phyloP scores from a whole-genome alignment of 2,888 invertebrate genomes.

The Polyploca ridens region DNA sequence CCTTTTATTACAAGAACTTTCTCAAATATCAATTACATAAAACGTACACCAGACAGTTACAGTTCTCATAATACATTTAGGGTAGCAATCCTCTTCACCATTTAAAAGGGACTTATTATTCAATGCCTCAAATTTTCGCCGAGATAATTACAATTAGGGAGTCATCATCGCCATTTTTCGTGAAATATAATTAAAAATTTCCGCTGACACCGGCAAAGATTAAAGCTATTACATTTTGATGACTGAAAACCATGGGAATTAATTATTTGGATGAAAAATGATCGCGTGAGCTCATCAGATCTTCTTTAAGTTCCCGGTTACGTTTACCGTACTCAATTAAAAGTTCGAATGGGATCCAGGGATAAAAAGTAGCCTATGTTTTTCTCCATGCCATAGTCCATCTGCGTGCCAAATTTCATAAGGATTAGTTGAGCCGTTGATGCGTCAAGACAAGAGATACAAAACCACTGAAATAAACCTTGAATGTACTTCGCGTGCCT shows the following conservation, averaged over 20 bases:
- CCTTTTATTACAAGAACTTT: slow-evolving; percentile 2
- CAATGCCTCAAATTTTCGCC: slow-evolving; percentile 60
- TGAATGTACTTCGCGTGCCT: too few relatives aligned
- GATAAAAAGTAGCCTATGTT: too few relatives aligned
- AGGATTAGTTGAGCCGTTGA: too few relatives aligned
- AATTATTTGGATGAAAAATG: neutral
- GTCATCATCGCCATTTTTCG: slow-evolving; percentile 51
- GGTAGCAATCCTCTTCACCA: slow-evolving; percentile 56
- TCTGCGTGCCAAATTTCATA: too few relatives aligned
- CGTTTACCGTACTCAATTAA: neutral
- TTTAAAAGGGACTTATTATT: slow-evolving; percentile 61
- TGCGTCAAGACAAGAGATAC: too few relatives aligned
- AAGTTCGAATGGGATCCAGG: too few relatives aligned
- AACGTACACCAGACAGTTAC: slow-evolving; percentile 24
- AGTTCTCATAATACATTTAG: slow-evolving; percentile 31
- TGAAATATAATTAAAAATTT: slow-evolving; percentile 69
- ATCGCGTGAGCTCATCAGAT: neutral
- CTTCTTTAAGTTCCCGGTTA: neutral
- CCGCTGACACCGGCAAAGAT: slow-evolving; percentile 59
- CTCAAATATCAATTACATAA: slow-evolving; percentile 9
- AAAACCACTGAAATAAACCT: too few relatives aligned
- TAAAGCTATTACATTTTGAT: slow-evolving; percentile 62
- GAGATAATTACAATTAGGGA: slow-evolving; percentile 71
- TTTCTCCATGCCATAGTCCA: too few relatives aligned
- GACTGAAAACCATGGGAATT: slow-evolving; percentile 42